Conservation (phyloP, 2,888 invertebrate species). For the Agrenia bidenticulata region DNA sequence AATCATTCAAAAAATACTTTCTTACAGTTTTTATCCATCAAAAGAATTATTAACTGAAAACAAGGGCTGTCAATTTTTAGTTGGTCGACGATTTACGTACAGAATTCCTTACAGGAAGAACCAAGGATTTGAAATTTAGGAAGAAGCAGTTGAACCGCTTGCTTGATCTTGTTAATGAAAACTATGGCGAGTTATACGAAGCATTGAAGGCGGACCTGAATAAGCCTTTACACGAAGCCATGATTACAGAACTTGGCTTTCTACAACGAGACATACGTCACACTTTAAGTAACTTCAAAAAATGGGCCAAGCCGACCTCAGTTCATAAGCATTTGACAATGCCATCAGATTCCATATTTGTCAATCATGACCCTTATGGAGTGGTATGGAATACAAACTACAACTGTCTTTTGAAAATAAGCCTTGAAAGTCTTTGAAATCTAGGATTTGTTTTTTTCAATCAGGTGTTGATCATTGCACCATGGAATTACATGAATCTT, state of each 20-base stretch:
- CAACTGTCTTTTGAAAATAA: not conserved
- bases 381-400: not conserved
- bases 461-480: slow-evolving; percentile 30
- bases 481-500: slow-evolving; percentile 36
- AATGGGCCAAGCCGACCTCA: slow-evolving; percentile 55
- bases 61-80: no score
- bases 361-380: slow-evolving; percentile 17
- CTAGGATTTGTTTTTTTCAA: not conserved
- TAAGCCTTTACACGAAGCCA: slow-evolving; percentile 55
- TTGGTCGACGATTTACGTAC: slow-evolving; percentile 54
- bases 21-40: no score
- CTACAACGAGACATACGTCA: slow-evolving; percentile 55
- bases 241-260: slow-evolving; percentile 32
- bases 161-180: slow-evolving; percentile 57
- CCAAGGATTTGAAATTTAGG: slow-evolving; percentile 57
- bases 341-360: slow-evolving; percentile 13
- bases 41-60: no score
- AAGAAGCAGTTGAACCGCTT: slow-evolving; percentile 56
- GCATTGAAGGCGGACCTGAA: slow-evolving; percentile 58
- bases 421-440: not conserved
- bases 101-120: slow-evolving; percentile 57
- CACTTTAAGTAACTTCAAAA: slow-evolving; percentile 56
- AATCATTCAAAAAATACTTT: not conserved
- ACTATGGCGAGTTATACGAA: slow-evolving; percentile 55
- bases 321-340: slow-evolving; percentile 25